These are phyloP conservation scores for Macrosoma leucophasiata DNA, from an alignment of 2,888 invertebrate genomes.

Conservation along the genomic window DNA sequence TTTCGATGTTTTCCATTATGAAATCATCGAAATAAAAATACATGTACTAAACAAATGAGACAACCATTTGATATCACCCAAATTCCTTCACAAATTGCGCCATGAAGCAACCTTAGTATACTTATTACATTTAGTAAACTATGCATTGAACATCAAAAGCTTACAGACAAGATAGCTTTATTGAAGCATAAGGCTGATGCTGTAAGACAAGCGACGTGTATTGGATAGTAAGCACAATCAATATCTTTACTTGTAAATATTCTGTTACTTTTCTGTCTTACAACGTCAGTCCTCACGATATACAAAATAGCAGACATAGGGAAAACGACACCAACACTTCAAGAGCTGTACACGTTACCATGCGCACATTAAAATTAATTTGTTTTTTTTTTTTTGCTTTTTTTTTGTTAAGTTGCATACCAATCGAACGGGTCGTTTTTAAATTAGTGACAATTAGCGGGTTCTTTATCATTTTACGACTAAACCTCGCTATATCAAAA, in stretches of 20 bases:
- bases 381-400: no score
- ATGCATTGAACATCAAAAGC: constrained; percentile 69
- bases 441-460: constrained; percentile 68
- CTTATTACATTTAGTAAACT: constrained; percentile 37
- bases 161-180: constrained; percentile 41
- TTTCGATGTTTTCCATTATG: constrained; percentile 4
- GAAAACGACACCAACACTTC: constrained; percentile 65
- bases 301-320: constrained; percentile 43
- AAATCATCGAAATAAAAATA: constrained; percentile 14
- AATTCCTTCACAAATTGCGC: constrained; percentile 61
- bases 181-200: no score
- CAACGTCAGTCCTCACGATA: no score
- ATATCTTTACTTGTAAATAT: no score
- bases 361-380: no score
- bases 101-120: constrained; percentile 51
- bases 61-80: constrained; percentile 72
- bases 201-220: no score
- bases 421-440: constrained; percentile 40
- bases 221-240: no score
- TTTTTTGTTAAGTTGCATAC: constrained; percentile 1
- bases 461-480: constrained; percentile 34
- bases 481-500: constrained; percentile 63
- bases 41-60: constrained; percentile 23
- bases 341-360: constrained; percentile 51
- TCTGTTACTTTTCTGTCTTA: no score